phyloP scores from a whole-genome alignment of 2,113 vertebrate species.

The Zapus hudsonius region DNA sequence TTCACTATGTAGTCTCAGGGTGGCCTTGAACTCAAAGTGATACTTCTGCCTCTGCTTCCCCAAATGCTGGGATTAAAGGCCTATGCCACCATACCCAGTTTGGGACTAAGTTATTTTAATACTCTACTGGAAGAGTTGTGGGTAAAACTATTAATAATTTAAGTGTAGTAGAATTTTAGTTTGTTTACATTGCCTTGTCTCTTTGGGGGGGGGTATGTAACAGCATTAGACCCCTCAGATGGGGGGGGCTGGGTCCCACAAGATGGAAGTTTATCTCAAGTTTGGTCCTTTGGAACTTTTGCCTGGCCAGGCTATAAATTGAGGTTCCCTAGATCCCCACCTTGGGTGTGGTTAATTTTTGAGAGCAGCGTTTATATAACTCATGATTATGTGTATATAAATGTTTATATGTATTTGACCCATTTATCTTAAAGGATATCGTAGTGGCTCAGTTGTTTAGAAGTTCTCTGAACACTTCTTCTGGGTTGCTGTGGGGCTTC shows the following conservation, averaged over 20 bases:
- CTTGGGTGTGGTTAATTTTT: not conserved
- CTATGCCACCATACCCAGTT: no score
- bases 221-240: not conserved
- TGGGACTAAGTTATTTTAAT: slow-evolving; percentile 36
- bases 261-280: no score
- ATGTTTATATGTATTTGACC: not conserved
- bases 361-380: not conserved
- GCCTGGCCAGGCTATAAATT: not conserved
- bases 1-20: no score
- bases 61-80: no score
- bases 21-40: no score
- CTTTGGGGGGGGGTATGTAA: not conserved
- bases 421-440: not conserved
- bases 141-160: slow-evolving; percentile 17
- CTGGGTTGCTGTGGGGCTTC: not conserved
- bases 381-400: no score
- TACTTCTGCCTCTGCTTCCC: no score
- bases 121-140: not conserved
- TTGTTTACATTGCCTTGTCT: not conserved
- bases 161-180: not conserved
- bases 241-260: no score
- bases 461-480: not conserved
- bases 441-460: not conserved
- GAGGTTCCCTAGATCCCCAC: not conserved
- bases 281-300: not conserved